Evolutionary conservation across 1,140 invertebrate genomes (phyloP), one percentile per base, ranked within the genome.

Genomic region (Rhizoglyphus robini): DNA sequence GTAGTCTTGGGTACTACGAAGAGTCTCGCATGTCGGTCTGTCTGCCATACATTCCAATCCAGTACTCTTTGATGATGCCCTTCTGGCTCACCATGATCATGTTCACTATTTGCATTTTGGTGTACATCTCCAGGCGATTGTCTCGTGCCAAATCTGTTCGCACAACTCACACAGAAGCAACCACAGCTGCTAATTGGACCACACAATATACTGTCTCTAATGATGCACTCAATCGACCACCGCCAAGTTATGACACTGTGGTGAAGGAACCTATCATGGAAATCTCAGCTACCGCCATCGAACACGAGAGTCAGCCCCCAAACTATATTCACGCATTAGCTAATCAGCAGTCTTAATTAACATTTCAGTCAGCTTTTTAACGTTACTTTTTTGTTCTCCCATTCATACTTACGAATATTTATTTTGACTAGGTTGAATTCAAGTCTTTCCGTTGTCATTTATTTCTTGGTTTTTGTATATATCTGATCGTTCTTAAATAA

Each of bases 211-310:
- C 38, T 3, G 15, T 32, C 13, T 3, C 2, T 32, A 13, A 11
- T 60, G 27, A 29, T 18, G 15, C 11, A n/a, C 58, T 32, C 13
- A 60, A 60, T 46, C 15, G 15, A 27, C 27, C 30, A 20, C 58
- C 58, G 27, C 58, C 58, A 46, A 60, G 58, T 27, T 60, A 60
- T 60, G 58, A 60, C 13, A 32, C 27, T 34, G 58, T 60, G 36
- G 36, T 41, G 36, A 41, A 41, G 36, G 18, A 41, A 41, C 8
- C 18, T 41, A 41, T 41, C 36, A 41, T 11, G 36, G 18, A 18
- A 41, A 41, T 41, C 8, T n/a, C n/a, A n/a, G n/a, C n/a, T n/a
- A n/a, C n/a, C n/a, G n/a, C n/a, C n/a, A n/a, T n/a, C n/a, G n/a
- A n/a, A n/a, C n/a, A n/a, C n/a, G n/a, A n/a, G n/a, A n/a, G n/a